phyloP scores from a whole-genome alignment of 2,888 invertebrate genomes.

The Oscheius sp. region DNA sequence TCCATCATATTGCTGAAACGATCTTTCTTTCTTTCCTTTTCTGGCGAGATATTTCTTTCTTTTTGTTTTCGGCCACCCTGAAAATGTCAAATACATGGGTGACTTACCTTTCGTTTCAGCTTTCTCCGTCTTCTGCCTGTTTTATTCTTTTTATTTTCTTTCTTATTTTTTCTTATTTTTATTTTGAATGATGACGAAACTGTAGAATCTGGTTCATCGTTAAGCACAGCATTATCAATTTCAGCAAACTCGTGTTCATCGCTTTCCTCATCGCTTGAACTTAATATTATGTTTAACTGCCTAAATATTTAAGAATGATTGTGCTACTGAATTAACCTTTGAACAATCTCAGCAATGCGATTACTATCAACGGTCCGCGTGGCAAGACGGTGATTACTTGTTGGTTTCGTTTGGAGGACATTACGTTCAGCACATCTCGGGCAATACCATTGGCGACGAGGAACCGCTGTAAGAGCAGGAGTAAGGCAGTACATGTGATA shows the following conservation, averaged over 20 bases:
- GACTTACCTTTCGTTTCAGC: too few species aligned
- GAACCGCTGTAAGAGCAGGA: constrained; percentile 2
- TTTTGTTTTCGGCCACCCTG: too few species aligned
- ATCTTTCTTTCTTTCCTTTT: not conserved
- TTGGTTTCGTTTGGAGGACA: not conserved
- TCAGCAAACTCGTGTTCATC: too few species aligned
- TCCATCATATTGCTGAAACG: not conserved
- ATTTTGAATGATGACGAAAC: not conserved
- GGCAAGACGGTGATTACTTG: not conserved
- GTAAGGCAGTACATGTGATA: constrained; percentile 13
- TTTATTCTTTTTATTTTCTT: not conserved
- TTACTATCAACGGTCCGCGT: not conserved
- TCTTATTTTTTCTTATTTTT: not conserved
- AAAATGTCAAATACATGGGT: too few species aligned
- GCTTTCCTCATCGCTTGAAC: not conserved
- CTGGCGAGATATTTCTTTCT: too few species aligned
- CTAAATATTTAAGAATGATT: too few species aligned
- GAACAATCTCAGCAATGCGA: not conserved
- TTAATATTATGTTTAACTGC: not conserved
- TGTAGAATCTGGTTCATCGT: too few species aligned
- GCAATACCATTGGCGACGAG: not conserved
- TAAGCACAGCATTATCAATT: too few species aligned
- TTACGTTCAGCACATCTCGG: not conserved
- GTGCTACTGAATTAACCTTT: not conserved
- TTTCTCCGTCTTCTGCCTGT: not conserved